Evolutionary conservation across 1,140 invertebrate genomes (phyloP).

Genomic region (Mizuhopecten yessoensis): DNA sequence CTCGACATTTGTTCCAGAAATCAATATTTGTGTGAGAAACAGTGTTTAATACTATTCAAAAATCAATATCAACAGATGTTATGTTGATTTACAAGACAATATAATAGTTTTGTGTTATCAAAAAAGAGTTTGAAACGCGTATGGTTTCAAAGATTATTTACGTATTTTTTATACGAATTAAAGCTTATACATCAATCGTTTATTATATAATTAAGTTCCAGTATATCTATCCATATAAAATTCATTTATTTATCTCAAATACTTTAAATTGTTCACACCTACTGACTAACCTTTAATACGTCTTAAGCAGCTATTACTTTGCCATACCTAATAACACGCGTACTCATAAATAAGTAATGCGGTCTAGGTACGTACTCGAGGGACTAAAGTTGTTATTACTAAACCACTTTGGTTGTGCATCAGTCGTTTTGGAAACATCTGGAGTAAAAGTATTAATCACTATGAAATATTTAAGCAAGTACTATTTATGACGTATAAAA

Average conservation of each 20-base stretch:
- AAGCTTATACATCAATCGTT: too few species aligned
- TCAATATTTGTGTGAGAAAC: too few species aligned
- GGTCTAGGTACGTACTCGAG: constrained; percentile 14
- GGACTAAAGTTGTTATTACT: not conserved
- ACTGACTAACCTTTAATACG: not conserved
- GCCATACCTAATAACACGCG: not conserved
- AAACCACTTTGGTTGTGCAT: constrained; percentile 28
- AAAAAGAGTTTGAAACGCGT: too few species aligned
- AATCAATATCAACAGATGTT: too few species aligned
- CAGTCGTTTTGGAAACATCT: constrained; percentile 38
- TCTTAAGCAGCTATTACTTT: not conserved
- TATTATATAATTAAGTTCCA: not conserved
- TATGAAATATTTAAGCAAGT: constrained; percentile 19
- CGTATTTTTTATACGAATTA: too few species aligned
- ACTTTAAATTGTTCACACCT: not conserved
- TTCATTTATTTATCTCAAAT: not conserved
- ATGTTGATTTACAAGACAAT: too few species aligned
- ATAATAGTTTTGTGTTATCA: too few species aligned
- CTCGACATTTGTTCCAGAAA: too few species aligned
- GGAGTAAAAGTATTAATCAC: not conserved
- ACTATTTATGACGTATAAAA: not conserved
- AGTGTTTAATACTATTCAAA: too few species aligned
- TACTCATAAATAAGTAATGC: not conserved
- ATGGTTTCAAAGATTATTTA: too few species aligned
- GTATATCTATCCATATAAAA: not conserved